These are phyloP conservation scores for Rotaria magnacalcarata DNA, from an alignment of 2,888 invertebrate species.

Conservation along the genomic window DNA sequence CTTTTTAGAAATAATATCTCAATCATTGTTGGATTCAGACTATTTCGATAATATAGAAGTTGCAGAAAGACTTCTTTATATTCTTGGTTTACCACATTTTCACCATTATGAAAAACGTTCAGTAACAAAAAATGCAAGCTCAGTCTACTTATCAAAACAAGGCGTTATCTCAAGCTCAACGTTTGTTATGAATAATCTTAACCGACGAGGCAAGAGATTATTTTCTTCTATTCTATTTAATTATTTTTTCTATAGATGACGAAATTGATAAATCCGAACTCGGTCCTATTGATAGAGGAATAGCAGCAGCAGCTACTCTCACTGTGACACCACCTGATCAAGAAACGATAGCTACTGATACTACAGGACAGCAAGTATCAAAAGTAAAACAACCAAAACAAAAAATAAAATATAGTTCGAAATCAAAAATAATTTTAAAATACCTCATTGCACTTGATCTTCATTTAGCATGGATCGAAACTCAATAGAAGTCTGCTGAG, in stretches of 20 bases:
- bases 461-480: neutral
- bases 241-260: neutral
- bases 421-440: neutral
- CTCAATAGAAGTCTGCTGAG: neutral
- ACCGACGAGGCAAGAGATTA: neutral
- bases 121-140: conserved; percentile 32
- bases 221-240: neutral
- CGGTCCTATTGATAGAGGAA: neutral
- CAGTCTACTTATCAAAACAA: conserved; percentile 24
- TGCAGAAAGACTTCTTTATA: conserved; percentile 32
- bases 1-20: neutral
- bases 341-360: neutral
- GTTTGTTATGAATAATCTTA: neutral
- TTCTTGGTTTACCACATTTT: conserved; percentile 39
- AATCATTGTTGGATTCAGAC: neutral
- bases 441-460: neutral
- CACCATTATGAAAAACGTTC: conserved; percentile 44
- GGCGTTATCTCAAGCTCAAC: conserved; percentile 1
- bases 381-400: neutral
- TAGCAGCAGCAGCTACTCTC: neutral
- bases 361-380: neutral
- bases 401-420: neutral
- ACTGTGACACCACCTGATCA: neutral
- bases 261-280: neutral
- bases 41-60: neutral